Evolutionary conservation across 37 sponge, comb jelly and placozoan genomes (phyloP), one percentile per base, ranked within the genome.

Genomic region (Tethya wilhelma): DNA sequence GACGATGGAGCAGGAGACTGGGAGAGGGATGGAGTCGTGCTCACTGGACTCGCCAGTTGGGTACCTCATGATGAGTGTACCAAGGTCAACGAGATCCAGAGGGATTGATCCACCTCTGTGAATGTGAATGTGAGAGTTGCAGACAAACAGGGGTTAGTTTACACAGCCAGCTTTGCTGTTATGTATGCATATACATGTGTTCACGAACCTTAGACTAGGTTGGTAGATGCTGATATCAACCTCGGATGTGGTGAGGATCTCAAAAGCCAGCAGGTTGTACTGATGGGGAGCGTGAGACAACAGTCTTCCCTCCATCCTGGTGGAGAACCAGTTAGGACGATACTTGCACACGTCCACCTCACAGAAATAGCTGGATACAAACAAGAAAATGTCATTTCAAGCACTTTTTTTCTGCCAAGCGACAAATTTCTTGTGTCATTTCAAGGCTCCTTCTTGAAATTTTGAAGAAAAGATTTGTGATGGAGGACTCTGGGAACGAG

Each of bases 311-410:
- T 84, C 59, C 44, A 87, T 82, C 19, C 91, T 44, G 23, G 60
- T 68, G 4, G 78, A 84, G 59, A 44, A 62, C 92, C 95, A 96
- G 53, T 85, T 63, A 1, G 95, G 89, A 45, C 85, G 78, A 29
- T 93, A 83, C 44, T 94, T 87, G 44, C 97, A 96, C 42, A 96
- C 92, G 22, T 87, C 97, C 37, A 96, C 84, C 46, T 80, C 69
- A 66, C 60, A 79, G 75, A 96, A 93, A 53, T 93, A 93, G 37
- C 96, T 95, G 66, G 6, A 41, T 56, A 4, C 22, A 36, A 45
- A 1, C 14, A 64, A 66, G 0, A 1, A 23, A 36, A 68, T 17
- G 33, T 23, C 28, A 25, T 22, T 17, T 82, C 30, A 38, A 9
- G 12, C 38, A n/a, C 14, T 19, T 19, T 49, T 49, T 49, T 49